Evolutionary conservation across 2,888 invertebrate genomes (phyloP).

Genomic region (Lymantria dispar): DNA sequence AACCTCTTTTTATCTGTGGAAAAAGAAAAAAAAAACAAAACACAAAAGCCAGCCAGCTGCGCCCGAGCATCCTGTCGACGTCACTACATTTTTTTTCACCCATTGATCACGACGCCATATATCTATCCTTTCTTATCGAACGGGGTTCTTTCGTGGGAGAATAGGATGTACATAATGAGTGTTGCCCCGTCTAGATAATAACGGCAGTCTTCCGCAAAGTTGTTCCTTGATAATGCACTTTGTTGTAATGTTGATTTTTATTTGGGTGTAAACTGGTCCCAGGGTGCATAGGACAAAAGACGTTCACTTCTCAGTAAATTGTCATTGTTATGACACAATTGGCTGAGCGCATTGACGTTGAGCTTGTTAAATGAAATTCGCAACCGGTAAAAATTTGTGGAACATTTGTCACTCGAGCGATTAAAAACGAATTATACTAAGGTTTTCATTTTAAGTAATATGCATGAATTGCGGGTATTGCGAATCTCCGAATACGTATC

Average conservation of each 20-base stretch:
- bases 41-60: constrained; percentile 79
- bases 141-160: constrained; percentile 27
- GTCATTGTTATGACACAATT: constrained; percentile 63
- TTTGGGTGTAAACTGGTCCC: constrained; percentile 48
- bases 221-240: constrained; percentile 63
- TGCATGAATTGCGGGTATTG: background rate
- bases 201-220: constrained; percentile 72
- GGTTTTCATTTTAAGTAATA: background rate
- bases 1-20: constrained; percentile 65
- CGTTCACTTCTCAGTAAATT: constrained; percentile 59
- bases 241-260: constrained; percentile 57
- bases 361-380: constrained; percentile 38
- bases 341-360: constrained; percentile 27
- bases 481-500: background rate
- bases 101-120: constrained; percentile 60
- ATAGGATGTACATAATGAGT: constrained; percentile 52
- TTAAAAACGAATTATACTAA: constrained; percentile 23
- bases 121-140: constrained; percentile 51
- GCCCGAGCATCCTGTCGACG: constrained; percentile 77
- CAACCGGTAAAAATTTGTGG: constrained; percentile 37
- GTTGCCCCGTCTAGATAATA: constrained; percentile 54
- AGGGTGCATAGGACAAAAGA: constrained; percentile 44
- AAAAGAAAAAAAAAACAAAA: constrained; percentile 61
- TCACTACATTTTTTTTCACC: constrained; percentile 69
- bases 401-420: constrained; percentile 24